Evolutionary conservation across 2,797 vertebrate species (phyloP), one percentile per base, ranked within the genome.

Genomic region (Sebastes matsubarae): DNA sequence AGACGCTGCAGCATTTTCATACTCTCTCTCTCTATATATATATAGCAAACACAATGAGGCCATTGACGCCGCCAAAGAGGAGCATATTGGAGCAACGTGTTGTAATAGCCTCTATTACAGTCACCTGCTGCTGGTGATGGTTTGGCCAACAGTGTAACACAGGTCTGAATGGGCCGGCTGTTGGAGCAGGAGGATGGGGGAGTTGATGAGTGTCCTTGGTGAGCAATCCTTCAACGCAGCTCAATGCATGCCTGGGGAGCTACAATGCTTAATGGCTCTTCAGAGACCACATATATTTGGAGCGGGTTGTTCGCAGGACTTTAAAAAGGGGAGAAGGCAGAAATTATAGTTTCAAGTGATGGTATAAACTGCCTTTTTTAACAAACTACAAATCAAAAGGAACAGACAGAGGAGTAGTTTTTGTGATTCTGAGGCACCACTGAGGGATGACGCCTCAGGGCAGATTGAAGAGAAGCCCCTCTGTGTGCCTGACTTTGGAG

Each of bases 1-100:
- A 92, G 83, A 83, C 86, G 86, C 89, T 93, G 92, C 93, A 92
- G 93, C 88, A 86, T 81, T 92, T 92, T 80, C 73, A 82, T 78
- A 81, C 84, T 85, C 84, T 82, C 87, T 36, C 4, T 82, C 87
- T 36, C 4, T 46, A 7, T 46, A 46, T 18, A 32, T 85, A 86
- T 83, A 79, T 46, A 84, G 87, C 66, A 81, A 89, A 88, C 63
- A 83, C 72, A 88, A 89, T 30, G 80, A 89, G 91, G 89, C 84
- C 89, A 81, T 7, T 75, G 68, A 81, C n/a, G 29, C 61, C 27
- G 55, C 69, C 74, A 77, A 54, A 83, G 71, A 67, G 68, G 54
- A 82, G 20, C 76, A 74, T 27, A 34, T 42, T 79, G 80, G 36
- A 29, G 81, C 61, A 50, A 58, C 63, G 66, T 68, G 67, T 55